Evolutionary conservation across 2,797 vertebrate species (phyloP).

Genomic region (Enteromius argenteus): DNA sequence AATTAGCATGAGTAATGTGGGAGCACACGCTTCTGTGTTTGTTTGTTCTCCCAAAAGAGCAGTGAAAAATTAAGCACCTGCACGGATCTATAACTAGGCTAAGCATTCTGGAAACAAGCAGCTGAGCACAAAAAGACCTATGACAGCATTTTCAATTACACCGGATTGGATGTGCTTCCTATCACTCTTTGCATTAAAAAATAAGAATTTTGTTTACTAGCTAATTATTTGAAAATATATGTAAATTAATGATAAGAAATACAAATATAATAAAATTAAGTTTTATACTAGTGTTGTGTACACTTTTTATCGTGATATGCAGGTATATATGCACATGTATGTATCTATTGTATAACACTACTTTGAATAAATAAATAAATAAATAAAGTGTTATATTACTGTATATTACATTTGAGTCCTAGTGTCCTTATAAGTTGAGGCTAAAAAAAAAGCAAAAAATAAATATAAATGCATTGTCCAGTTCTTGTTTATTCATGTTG

Average conservation of each 20-base stretch:
- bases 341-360: background rate
- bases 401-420: background rate
- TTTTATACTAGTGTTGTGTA: background rate
- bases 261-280: background rate
- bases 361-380: too few species aligned
- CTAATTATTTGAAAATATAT: background rate
- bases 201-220: background rate
- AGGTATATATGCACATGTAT: background rate
- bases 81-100: slow-evolving; percentile 65
- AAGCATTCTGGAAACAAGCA: slow-evolving; percentile 61
- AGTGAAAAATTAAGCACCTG: slow-evolving; percentile 70
- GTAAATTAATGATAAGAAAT: background rate
- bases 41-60: slow-evolving; percentile 69
- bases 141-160: slow-evolving; percentile 54
- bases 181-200: slow-evolving; percentile 36
- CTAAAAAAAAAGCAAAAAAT: background rate
- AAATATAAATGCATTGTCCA: background rate
- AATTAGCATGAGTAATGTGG: slow-evolving; percentile 72
- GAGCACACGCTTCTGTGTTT: slow-evolving; percentile 68
- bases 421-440: background rate
- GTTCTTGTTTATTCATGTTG: slow-evolving; percentile 49
- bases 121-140: slow-evolving; percentile 57
- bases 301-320: background rate
- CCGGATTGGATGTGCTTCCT: slow-evolving; percentile 39
- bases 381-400: background rate